Percentiles rank a stretch among this genome's conserved stretches.
Conservation (phyloP, 2,888 invertebrate species). For the Synergus gifuensis region DNA sequence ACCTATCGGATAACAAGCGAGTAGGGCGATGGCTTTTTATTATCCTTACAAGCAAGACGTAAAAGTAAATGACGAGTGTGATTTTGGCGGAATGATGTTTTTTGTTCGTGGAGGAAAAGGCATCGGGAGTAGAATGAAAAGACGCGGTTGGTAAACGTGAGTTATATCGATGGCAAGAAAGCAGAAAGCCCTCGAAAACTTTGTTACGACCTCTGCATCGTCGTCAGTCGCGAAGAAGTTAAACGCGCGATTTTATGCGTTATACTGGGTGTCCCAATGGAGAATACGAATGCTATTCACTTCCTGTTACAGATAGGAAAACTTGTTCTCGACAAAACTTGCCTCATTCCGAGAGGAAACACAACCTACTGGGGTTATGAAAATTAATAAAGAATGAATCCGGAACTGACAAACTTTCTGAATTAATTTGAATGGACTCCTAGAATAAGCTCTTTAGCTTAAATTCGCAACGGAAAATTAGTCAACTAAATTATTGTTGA, state of each 20-base stretch:
- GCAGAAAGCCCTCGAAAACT: slow-evolving; percentile 24
- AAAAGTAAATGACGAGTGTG: slow-evolving; percentile 35
- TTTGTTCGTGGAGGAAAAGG: slow-evolving; percentile 19
- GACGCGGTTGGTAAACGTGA: slow-evolving; percentile 14
- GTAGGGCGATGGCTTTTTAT: neutral
- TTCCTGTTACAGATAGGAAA: slow-evolving; percentile 39
- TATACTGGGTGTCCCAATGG: slow-evolving; percentile 31
- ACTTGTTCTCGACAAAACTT: slow-evolving; percentile 33
- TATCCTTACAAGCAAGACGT: neutral
- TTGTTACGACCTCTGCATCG: slow-evolving; percentile 36
- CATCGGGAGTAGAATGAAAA: neutral
- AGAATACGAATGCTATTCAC: slow-evolving; percentile 39
- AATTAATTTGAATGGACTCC: slow-evolving; percentile 36
- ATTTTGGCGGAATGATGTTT: slow-evolving; percentile 13
- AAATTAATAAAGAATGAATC: slow-evolving; percentile 38
- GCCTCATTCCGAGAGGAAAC: slow-evolving; percentile 27
- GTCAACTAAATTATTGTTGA: neutral
- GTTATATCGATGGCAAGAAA: slow-evolving; percentile 29
- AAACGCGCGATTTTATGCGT: slow-evolving; percentile 42
- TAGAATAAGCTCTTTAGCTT: slow-evolving; percentile 18
- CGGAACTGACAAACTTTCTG: slow-evolving; percentile 11
- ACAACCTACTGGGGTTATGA: slow-evolving; percentile 15
- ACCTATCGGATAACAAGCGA: slow-evolving; percentile 4
- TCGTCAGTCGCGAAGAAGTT: slow-evolving; percentile 35
- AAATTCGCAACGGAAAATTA: neutral